Evolutionary conservation across 2,797 vertebrate species (phyloP).

Genomic region (Anomalospiza imberbis): DNA sequence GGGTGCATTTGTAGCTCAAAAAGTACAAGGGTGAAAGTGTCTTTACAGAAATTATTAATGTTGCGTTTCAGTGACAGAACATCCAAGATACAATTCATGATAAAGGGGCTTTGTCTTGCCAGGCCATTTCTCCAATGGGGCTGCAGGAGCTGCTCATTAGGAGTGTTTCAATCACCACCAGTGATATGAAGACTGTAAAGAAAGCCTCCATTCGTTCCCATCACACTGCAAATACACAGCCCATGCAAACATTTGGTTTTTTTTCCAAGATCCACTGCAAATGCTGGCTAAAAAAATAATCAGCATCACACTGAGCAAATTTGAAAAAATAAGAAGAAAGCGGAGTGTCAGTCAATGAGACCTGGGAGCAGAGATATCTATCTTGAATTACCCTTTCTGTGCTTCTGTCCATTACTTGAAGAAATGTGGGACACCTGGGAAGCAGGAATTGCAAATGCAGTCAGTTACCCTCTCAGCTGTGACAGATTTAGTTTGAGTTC

Average conservation of each 20-base stretch:
- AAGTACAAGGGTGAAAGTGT: neutral
- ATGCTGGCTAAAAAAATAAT: slow-evolving; percentile 12
- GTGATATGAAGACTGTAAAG: neutral
- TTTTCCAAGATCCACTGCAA: neutral
- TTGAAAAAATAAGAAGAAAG: slow-evolving; percentile 1
- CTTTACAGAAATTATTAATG: neutral
- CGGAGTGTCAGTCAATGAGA: neutral
- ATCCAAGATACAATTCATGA: neutral
- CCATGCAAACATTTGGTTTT: neutral
- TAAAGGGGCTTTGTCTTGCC: neutral
- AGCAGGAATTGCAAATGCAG: neutral
- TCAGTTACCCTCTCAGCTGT: neutral
- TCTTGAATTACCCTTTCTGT: neutral
- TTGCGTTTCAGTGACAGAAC: neutral
- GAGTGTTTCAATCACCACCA: neutral
- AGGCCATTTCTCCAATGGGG: neutral
- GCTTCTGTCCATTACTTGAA: neutral
- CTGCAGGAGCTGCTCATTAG: neutral
- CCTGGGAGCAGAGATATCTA: neutral
- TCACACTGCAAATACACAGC: neutral
- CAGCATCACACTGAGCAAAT: neutral
- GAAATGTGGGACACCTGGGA: neutral
- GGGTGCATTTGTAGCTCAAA: neutral
- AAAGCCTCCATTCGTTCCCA: neutral
- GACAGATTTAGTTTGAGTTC: slow-evolving; percentile 30